Base-by-base conservation (phyloP, 2,113 vertebrate genomes). In the Fregata magnificens region DNA sequence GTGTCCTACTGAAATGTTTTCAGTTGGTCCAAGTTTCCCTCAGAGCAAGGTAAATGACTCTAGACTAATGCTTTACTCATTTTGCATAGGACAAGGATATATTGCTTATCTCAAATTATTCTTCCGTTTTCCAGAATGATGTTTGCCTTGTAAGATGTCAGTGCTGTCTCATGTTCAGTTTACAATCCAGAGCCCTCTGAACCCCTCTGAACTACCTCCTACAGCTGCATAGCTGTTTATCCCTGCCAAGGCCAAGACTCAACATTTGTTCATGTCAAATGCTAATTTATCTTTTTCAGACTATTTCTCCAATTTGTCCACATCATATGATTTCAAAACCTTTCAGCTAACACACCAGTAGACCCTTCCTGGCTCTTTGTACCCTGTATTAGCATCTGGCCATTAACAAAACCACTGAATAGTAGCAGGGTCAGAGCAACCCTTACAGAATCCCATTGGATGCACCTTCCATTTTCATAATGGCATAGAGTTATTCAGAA, bases 181-280 rank as follows among this genome's bases (percentile, higher is more conserved):
- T 84, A 44, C 1, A 0, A 25, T 25, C 24, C 45, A 58, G 20
- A 72, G 1, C 12, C 13, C 11, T 70, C 56, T 45, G 32, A 92
- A 52, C 13, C 13, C 0, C 0, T 5, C n/a, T n/a, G n/a, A 44
- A 21, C 21, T 16, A 3, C 1, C 4, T 55, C 58, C 36, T 62
- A 65, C 21, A 81, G 31, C 28, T 83, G 40, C 31, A 26, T 47
- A 3, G 0, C 11, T 69, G 2, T 62, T 80, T 61, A 49, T 62
- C 13, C 6, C 10, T 71, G 32, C 25, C n/a, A 58, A 62, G 22
- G 15, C 20, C 42, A 65, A 22, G 7, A n/a, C 8, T 49, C 50
- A 65, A 24, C 0, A 1, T 78, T 70, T 84, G 6, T 7, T 12
- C 11, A 26, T 25, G 42, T 71, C 45, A 94, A 11, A 83, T 17